These are phyloP conservation scores for Isaurus tuberculatus DNA, from an alignment of 92 coral and sea anemone genomes.

Conservation along the genomic window DNA sequence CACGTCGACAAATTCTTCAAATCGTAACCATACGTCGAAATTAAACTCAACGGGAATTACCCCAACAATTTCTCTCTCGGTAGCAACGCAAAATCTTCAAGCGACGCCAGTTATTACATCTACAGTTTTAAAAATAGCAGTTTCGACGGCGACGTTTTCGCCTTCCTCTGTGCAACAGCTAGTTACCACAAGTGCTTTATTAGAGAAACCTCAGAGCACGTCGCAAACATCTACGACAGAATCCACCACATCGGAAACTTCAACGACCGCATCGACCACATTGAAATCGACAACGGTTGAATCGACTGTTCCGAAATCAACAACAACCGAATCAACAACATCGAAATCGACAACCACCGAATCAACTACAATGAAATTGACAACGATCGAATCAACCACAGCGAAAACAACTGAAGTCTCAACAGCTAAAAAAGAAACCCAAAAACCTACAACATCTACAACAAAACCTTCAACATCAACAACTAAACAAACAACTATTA, in stretches of 20 bases:
- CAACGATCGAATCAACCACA: conserved; percentile 8
- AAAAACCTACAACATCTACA: conserved; percentile 24
- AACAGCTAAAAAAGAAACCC: conserved; percentile 24
- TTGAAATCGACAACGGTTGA: background rate
- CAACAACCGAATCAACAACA: conserved; percentile 1
- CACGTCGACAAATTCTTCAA: conserved; percentile 38
- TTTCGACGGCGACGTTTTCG: background rate
- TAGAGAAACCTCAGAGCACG: conserved; percentile 33
- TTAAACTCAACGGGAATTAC: background rate
- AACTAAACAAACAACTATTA: conserved; percentile 6
- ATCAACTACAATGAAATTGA: background rate
- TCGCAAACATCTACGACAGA: conserved; percentile 19
- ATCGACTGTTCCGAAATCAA: background rate
- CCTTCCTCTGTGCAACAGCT: conserved; percentile 18
- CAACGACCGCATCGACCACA: background rate
- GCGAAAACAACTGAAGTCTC: conserved; percentile 42
- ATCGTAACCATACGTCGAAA: background rate
- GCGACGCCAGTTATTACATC: conserved; percentile 4
- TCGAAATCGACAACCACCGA: background rate
- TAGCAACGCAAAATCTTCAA: conserved; percentile 19
- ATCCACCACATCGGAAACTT: conserved; percentile 21
- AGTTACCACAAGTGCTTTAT: background rate
- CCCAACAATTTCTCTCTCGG: conserved; percentile 29
- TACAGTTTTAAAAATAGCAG: background rate
- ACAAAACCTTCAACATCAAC: conserved; percentile 34